Base-by-base conservation (phyloP, 2,113 vertebrate species). In the Larimichthys polyactis region DNA sequence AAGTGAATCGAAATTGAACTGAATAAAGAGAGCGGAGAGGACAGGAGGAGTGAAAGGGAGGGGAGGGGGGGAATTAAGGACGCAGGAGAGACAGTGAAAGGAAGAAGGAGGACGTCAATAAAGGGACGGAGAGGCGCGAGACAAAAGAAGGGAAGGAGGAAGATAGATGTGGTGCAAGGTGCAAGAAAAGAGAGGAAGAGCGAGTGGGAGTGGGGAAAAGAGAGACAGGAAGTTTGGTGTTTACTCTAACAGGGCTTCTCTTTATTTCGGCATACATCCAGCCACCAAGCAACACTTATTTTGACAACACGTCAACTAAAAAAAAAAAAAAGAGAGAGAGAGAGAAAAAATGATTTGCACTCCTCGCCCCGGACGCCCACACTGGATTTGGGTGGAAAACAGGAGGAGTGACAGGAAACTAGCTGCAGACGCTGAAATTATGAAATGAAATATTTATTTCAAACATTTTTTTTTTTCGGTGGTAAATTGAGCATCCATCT, bases 281-380 rank as follows among this genome's bases (percentile, higher is more conserved):
- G 58, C 51, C 60, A 44, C 32, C 71, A 79, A 75, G 78, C 86
- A 84, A 82, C 81, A 79, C 83, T 79, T 75, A 51, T 44, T 70
- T 59, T 51, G 62, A 75, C 78, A 57, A 51, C 63, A 58, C 0
- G 43, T 71, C 71, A 75, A 9, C 17, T 55, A 27, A n/a, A 4
- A 54, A 43, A 29, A 22, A 22, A 36, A 20, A 29, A 46, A 12
- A 36, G 44, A 12, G 43, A 11, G 44, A 12, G 43, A 11, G 9
- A 36, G 8, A 15, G 32, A 71, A 57, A 49, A n/a, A 27, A 9
- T 24, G 66, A 86, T 2, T 68, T 70, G 67, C 70, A 5, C 0
- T 52, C 63, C 20, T 58, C 1, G 2, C 2, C 62, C 55, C 48
- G 19, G 36, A 29, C 51, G 27, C 76, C 69, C 66, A 83, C 65